phyloP scores from a whole-genome alignment of 2,888 invertebrate genomes.

The Entomobrya multifasciata region DNA sequence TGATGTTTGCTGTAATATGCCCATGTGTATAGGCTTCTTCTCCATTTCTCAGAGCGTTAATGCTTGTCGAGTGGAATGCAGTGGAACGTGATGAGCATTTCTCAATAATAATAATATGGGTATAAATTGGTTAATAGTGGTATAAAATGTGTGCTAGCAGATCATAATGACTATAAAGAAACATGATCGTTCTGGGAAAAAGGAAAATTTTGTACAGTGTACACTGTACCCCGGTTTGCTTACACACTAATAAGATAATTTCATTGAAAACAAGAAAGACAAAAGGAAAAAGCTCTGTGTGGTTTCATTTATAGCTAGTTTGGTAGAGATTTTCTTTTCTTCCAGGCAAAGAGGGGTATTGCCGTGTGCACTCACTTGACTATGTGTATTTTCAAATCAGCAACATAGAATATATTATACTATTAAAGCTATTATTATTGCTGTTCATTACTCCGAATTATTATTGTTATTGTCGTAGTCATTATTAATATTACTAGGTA shows the following conservation, averaged over 20 bases:
- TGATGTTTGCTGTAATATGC: not conserved
- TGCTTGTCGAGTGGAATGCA: not conserved
- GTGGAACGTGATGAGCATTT: not conserved
- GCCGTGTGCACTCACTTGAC: too few species aligned
- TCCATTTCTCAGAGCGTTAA: not conserved
- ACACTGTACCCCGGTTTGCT: not conserved
- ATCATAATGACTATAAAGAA: not conserved
- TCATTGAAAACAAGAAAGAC: not conserved
- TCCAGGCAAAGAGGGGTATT: too few species aligned
- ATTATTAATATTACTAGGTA: too few species aligned
- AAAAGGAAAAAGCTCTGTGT: too few species aligned
- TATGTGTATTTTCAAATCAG: too few species aligned
- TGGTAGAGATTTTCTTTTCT: too few species aligned
- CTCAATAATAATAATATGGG: not conserved
- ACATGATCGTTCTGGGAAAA: not conserved
- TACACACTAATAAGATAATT: not conserved
- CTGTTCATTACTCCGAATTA: too few species aligned
- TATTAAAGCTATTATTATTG: too few species aligned
- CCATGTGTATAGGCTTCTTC: not conserved
- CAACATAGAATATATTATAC: too few species aligned
- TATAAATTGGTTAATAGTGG: not conserved
- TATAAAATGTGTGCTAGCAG: not conserved
- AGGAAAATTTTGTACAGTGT: not conserved
- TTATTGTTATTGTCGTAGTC: too few species aligned
- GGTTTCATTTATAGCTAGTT: too few species aligned